Base-by-base conservation (phyloP, 2,888 invertebrate genomes). In the Sepioteuthis lessoniana region DNA sequence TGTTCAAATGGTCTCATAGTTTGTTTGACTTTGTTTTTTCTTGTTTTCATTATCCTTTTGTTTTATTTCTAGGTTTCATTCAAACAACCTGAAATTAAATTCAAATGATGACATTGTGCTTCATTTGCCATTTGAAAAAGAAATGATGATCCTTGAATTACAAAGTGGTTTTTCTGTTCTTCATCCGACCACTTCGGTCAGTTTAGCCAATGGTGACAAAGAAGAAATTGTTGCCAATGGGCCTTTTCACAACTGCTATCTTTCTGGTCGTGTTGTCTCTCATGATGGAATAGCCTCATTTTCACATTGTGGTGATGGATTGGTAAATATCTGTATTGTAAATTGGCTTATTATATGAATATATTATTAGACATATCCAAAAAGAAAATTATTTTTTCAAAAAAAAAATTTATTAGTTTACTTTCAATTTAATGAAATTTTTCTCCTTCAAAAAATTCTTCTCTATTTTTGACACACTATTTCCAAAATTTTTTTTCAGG, bases 61-160 rank as follows among this genome's bases (percentile, higher is more conserved):
- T 16, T 19, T 92, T 92, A 31, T 91, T 92, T 92, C 13, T 47
- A 92, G 92, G n/a, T 92, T 92, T 38, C 92, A 92, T 92, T 42
- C 92, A 42, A 31, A 92, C 2, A 92, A 16, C 16, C 31, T 92
- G 47, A 42, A 31, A 19, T 19, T 19, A 92, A 47, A n/a, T 7
- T 47, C 92, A 21, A 47, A 92, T n/a, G 47, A 47, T 16, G 92
- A 92, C 4, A 21, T 92, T 47, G 21, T 8, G 0, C 42, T 92
- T 47, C 92, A 92, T 46, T 25, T 92, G n/a, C 31, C 92, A 42
- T 31, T 92, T 42, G 92, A 92, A 19, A 31, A 92, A 46, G 92
- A 92, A 92, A 42, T 47, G 0, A n/a, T 92, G 47, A 42, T 92
- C n/a, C 38, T 92, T n/a, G 5, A 92, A 25, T 47, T 92, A 31